Evolutionary conservation across 2,888 invertebrate species (phyloP).

Genomic region (Elmis aenea): DNA sequence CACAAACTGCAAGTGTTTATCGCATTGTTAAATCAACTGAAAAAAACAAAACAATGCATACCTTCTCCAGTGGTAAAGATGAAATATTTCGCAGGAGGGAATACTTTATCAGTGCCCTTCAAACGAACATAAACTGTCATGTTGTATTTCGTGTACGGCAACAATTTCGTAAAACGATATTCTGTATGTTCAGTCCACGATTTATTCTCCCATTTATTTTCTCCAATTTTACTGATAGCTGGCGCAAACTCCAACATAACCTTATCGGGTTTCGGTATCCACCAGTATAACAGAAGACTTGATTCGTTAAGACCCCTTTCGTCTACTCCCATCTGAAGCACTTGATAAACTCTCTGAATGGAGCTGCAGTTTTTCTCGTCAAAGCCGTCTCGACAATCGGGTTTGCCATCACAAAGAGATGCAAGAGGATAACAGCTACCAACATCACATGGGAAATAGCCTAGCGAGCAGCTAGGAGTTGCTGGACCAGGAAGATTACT

Average conservation of each 20-base stretch:
- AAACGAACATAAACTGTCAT: conserved; percentile 69
- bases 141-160: conserved; percentile 71
- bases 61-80: conserved; percentile 65
- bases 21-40: conserved; percentile 1
- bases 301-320: conserved; percentile 58
- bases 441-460: conserved; percentile 57
- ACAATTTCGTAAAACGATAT: conserved; percentile 58
- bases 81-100: conserved; percentile 60
- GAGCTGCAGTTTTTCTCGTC: conserved; percentile 64
- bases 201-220: conserved; percentile 56
- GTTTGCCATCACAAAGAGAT: conserved; percentile 61
- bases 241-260: conserved; percentile 61
- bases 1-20: conserved; percentile 5
- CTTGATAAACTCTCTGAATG: conserved; percentile 46
- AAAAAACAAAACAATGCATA: conserved; percentile 40
- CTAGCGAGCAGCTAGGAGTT: conserved; percentile 47
- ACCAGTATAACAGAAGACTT: conserved; percentile 63
- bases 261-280: conserved; percentile 46
- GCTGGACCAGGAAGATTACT: conserved; percentile 41
- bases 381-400: conserved; percentile 68
- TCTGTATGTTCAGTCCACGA: conserved; percentile 60
- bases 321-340: conserved; percentile 60
- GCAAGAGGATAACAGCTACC: conserved; percentile 56
- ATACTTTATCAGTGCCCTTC: conserved; percentile 52
- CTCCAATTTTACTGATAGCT: conserved; percentile 53